These are phyloP conservation scores for Drosophila melanica DNA, from an alignment of 1,140 invertebrate species.

Conservation along the genomic window DNA sequence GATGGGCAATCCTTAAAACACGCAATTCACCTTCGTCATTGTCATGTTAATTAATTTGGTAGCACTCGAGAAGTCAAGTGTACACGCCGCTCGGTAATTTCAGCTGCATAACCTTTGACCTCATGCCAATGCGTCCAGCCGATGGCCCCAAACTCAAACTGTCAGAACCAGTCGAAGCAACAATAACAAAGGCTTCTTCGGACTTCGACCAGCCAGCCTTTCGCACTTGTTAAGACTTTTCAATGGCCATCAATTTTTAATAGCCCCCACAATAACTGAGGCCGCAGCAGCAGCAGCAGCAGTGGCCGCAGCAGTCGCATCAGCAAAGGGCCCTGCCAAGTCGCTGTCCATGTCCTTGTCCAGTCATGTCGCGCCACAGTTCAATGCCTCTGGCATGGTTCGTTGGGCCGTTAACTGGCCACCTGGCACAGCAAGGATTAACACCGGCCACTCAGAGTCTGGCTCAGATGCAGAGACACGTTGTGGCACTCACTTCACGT, in stretches of 20 bases:
- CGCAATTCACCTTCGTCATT: constrained; percentile 82
- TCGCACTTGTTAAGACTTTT: constrained; percentile 72
- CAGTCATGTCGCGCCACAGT: constrained; percentile 60
- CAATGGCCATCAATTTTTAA: constrained; percentile 73
- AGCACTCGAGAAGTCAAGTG: constrained; percentile 74
- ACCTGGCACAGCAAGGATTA: constrained; percentile 35
- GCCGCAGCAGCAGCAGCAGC: constrained; percentile 19
- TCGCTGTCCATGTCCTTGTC: constrained; percentile 22
- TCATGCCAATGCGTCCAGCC: constrained; percentile 1
- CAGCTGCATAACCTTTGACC: constrained; percentile 23
- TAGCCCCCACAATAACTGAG: constrained; percentile 18
- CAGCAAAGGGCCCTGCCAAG: constrained; percentile 1
- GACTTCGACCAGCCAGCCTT: constrained; percentile 27
- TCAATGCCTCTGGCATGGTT: constrained; percentile 70
- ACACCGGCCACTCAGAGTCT: constrained; percentile 7
- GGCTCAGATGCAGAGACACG: constrained; percentile 9
- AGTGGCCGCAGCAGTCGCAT: constrained; percentile 11
- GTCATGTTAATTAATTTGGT: constrained; percentile 82
- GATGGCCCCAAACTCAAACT: constrained; percentile 36
- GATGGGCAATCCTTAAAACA: constrained; percentile 43
- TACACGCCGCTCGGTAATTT: constrained; percentile 41
- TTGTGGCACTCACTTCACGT: constrained; percentile 51
- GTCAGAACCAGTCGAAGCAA: constrained; percentile 65
- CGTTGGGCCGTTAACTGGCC: constrained; percentile 64
- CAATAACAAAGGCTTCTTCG: constrained; percentile 40